Conservation (phyloP, 2,113 vertebrate species). For the Tupaia chinensis region DNA sequence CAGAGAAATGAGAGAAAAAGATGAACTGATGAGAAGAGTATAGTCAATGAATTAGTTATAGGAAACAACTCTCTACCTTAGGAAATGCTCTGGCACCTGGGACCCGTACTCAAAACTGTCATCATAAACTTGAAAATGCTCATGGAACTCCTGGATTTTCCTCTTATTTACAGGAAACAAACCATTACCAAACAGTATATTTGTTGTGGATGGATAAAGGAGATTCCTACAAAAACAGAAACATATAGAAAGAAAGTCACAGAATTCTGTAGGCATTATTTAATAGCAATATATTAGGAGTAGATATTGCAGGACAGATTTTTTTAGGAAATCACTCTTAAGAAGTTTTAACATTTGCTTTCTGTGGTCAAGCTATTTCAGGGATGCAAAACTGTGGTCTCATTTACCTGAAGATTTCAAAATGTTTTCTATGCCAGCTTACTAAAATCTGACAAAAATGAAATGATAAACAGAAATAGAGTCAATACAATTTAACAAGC, state of each 20-base stretch:
- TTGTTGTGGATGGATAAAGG: slow-evolving; percentile 90
- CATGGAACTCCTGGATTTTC: slow-evolving; percentile 86
- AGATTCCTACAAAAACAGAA: slow-evolving; percentile 83
- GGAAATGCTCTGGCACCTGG: slow-evolving; percentile 88
- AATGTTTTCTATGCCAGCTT: slow-evolving; percentile 39
- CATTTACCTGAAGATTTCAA: slow-evolving; percentile 48
- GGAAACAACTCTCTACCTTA: slow-evolving; percentile 83
- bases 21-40: neutral
- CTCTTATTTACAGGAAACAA: slow-evolving; percentile 81
- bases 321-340: neutral
- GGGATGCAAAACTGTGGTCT: neutral
- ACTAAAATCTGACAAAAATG: neutral
- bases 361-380: neutral
- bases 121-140: slow-evolving; percentile 89
- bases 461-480: neutral
- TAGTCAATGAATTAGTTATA: neutral
- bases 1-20: neutral
- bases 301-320: neutral
- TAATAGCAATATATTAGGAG: neutral
- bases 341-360: slow-evolving; percentile 24
- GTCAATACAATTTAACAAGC: neutral
- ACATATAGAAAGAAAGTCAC: neutral
- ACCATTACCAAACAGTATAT: slow-evolving; percentile 88
- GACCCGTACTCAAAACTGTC: slow-evolving; percentile 90
- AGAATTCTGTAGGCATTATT: neutral